phyloP scores from a whole-genome alignment of 1,140 invertebrate species.

The Diorhabda carinulata region DNA sequence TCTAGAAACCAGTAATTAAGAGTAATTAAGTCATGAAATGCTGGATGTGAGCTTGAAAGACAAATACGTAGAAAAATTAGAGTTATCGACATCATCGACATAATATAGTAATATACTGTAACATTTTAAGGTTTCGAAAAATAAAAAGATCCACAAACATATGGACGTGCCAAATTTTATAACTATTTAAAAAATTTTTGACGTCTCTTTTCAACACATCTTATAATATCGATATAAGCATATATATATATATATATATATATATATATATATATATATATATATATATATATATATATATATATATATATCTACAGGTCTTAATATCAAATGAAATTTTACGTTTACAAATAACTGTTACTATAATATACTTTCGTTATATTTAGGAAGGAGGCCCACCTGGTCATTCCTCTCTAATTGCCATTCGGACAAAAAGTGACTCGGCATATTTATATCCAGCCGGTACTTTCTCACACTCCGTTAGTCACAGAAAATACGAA shows the following conservation, averaged over 20 bases:
- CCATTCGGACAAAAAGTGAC: slow-evolving; percentile 1
- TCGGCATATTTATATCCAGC: neutral
- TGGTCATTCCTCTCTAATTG: slow-evolving; percentile 2
- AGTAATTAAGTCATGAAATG: no score
- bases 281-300: slow-evolving; percentile 5
- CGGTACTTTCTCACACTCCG: slow-evolving; percentile 18
- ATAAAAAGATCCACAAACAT: no score
- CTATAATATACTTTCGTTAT: slow-evolving; percentile 1
- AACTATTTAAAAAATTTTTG: no score
- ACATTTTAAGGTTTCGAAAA: no score
- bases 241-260: slow-evolving; percentile 13
- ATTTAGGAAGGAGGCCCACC: neutral
- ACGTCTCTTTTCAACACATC: neutral
- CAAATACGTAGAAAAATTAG: no score
- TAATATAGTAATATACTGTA: no score
- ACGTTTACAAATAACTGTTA: neutral
- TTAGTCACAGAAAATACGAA: slow-evolving; percentile 19
- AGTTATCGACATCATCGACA: no score
- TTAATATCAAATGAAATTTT: slow-evolving; percentile 2
- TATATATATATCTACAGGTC: neutral
- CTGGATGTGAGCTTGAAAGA: no score
- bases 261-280: slow-evolving; percentile 15
- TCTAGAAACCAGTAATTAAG: no score
- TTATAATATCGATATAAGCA: neutral
- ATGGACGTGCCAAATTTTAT: no score